Conservation (phyloP, 2,797 vertebrate species). For the Emydoidea blandingii region DNA sequence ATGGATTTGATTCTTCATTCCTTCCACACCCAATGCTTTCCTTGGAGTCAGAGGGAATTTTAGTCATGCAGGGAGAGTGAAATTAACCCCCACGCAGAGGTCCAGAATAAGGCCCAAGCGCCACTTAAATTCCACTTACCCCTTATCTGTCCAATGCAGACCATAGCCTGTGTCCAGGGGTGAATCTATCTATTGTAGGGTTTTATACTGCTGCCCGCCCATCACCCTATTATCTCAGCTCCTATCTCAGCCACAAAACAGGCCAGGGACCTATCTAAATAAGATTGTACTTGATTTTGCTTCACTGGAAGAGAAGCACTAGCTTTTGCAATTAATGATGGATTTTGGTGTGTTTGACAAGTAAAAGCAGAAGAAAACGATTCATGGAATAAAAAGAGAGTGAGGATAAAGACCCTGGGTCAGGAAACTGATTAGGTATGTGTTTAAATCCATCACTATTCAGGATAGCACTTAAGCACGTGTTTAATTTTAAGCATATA, state of each 20-base stretch:
- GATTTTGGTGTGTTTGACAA: background rate
- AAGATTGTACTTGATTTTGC: background rate
- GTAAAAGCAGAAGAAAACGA: background rate
- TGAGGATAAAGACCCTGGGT: background rate
- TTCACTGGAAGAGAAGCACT: background rate
- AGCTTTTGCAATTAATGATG: background rate
- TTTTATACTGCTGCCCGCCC: background rate
- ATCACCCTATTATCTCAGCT: background rate
- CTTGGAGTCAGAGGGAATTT: background rate
- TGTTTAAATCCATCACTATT: background rate
- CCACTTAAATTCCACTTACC: background rate
- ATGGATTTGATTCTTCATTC: conserved; percentile 21
- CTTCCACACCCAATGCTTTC: background rate
- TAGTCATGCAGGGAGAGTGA: background rate
- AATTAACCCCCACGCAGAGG: background rate
- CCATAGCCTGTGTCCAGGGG: background rate
- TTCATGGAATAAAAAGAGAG: background rate
- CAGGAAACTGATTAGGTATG: background rate
- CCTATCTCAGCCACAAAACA: background rate
- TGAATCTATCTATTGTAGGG: background rate
- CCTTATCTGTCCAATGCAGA: background rate
- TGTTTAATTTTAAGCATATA: background rate
- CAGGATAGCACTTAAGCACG: background rate
- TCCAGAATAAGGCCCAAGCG: background rate
- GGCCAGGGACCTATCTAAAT: background rate